Evolutionary conservation across 2,113 vertebrate species (phyloP).

Genomic region (Halcyon senegalensis): DNA sequence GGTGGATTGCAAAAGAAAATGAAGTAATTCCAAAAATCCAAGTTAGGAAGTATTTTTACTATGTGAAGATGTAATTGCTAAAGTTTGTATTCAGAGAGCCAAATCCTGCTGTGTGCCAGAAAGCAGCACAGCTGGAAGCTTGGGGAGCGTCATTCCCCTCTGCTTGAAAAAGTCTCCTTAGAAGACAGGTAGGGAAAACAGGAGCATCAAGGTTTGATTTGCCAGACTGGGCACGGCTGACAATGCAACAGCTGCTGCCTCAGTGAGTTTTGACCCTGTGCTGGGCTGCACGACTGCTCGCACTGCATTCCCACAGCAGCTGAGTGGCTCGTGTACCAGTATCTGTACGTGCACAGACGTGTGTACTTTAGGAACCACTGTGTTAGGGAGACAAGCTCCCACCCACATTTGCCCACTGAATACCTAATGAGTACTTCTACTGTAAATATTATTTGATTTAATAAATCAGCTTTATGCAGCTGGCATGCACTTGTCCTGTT

Average conservation of each 20-base stretch:
- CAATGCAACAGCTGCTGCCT: not conserved
- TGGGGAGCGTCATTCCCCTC: not conserved
- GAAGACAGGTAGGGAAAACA: not conserved
- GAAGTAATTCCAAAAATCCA: not conserved
- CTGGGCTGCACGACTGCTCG: not conserved
- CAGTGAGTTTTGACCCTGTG: not conserved
- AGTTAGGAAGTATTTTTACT: slow-evolving; percentile 38
- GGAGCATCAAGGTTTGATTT: not conserved
- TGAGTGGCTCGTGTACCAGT: not conserved
- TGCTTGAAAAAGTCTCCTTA: not conserved
- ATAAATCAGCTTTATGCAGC: not conserved
- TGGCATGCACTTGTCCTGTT: not conserved
- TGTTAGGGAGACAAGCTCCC: not conserved
- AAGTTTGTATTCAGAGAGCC: not conserved
- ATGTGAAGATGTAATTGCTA: slow-evolving; percentile 14
- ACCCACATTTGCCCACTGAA: not conserved
- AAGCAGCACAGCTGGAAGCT: not conserved
- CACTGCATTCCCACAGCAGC: not conserved
- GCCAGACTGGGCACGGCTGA: not conserved
- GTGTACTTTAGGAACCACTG: not conserved
- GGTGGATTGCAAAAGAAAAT: slow-evolving; percentile 12
- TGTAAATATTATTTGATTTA: slow-evolving; percentile 1
- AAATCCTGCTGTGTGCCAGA: not conserved
- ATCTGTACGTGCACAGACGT: not conserved
- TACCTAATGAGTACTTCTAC: not conserved